These are phyloP conservation scores for Enoplosus armatus DNA, from an alignment of 2,797 vertebrate genomes.

Conservation along the genomic window DNA sequence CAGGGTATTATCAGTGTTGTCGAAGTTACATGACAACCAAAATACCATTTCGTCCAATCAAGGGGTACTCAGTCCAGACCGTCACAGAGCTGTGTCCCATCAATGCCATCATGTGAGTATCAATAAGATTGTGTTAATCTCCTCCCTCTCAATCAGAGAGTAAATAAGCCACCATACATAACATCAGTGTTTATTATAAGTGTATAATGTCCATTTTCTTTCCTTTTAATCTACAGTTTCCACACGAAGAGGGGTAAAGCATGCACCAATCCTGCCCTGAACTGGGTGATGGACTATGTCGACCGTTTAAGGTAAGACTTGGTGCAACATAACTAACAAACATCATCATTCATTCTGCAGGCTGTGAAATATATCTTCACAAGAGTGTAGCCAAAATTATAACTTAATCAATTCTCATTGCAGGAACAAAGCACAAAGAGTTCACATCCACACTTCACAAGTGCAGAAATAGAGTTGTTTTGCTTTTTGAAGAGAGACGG, in stretches of 20 bases:
- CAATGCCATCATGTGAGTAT: constrained; percentile 81
- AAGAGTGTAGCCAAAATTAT: background rate
- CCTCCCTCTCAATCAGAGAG: background rate
- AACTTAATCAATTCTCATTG: constrained; percentile 6
- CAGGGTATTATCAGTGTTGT: constrained; percentile 65
- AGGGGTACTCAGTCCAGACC: constrained; percentile 74
- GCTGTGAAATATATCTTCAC: background rate
- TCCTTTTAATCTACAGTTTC: constrained; percentile 68
- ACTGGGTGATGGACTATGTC: constrained; percentile 76
- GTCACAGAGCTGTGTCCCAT: constrained; percentile 52
- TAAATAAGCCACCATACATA: background rate
- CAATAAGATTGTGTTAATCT: background rate
- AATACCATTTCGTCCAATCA: constrained; percentile 30
- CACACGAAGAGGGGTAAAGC: constrained; percentile 60
- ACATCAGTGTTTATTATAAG: background rate
- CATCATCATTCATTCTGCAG: background rate
- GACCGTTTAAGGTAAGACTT: constrained; percentile 67
- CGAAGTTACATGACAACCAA: constrained; percentile 30
- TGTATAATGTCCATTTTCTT: background rate
- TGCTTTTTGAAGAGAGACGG: background rate
- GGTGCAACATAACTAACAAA: background rate
- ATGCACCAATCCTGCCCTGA: constrained; percentile 68
- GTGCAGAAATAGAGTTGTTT: background rate
- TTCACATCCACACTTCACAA: constrained; percentile 43
- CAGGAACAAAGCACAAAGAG: constrained; percentile 64